Conservation (phyloP, 2,113 vertebrate genomes). For the Amphiprion ocellaris region DNA sequence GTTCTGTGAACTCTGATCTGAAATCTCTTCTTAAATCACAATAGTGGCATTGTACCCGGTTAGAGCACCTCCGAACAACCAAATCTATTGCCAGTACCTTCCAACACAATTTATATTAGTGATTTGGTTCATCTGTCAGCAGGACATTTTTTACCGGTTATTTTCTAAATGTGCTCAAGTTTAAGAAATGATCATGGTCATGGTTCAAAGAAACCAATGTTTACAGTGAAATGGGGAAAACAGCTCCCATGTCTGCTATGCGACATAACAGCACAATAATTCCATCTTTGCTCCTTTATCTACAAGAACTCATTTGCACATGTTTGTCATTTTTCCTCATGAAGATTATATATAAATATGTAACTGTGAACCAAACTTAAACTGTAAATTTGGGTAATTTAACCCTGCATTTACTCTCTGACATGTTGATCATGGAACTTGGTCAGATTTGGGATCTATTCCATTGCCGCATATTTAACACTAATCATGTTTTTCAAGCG, state of each 20-base stretch:
- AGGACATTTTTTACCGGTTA: no score
- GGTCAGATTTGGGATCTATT: conserved; percentile 48
- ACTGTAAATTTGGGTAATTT: neutral
- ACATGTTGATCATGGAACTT: conserved; percentile 33
- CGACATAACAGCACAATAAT: neutral
- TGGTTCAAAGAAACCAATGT: conserved; percentile 9
- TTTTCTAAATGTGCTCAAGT: no score
- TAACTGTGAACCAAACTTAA: neutral
- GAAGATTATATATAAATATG: neutral
- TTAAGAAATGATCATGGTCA: neutral
- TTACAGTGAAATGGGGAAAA: conserved; percentile 2
- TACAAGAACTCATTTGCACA: neutral
- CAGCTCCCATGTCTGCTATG: no score
- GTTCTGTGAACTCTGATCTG: no score
- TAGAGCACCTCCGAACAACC: no score
- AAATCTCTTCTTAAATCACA: no score
- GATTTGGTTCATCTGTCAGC: no score
- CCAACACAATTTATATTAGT: no score
- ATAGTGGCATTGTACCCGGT: no score
- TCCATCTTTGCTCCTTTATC: neutral
- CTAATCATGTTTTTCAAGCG: conserved; percentile 67
- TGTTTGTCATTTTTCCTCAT: neutral
- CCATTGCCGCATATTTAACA: conserved; percentile 55
- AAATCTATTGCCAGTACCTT: no score
- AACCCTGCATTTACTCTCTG: neutral